Conservation (phyloP, 2,797 vertebrate species). For the Tapirus indicus region DNA sequence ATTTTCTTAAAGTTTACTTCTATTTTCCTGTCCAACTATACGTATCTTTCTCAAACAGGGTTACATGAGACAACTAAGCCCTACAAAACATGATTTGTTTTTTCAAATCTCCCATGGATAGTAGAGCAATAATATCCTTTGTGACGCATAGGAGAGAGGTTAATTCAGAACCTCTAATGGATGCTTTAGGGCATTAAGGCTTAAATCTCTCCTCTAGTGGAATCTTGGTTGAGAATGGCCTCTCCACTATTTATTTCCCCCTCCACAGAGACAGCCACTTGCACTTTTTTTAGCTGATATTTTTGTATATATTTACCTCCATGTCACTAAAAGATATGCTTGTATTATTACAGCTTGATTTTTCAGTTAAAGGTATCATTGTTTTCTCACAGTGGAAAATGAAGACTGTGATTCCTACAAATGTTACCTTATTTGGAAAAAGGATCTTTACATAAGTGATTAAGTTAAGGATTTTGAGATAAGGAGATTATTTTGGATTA, state of each 20-base stretch:
- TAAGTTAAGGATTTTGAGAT: neutral
- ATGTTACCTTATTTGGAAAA: conserved; percentile 9
- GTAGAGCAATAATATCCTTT: neutral
- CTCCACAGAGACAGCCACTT: neutral
- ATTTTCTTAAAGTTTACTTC: neutral
- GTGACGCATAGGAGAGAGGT: neutral
- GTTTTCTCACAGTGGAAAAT: neutral
- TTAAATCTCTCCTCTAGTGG: neutral
- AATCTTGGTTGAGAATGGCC: neutral
- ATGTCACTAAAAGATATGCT: neutral
- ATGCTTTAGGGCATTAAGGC: neutral
- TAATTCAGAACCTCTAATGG: neutral
- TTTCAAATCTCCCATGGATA: neutral
- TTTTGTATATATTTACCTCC: neutral
- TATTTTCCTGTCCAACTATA: neutral
- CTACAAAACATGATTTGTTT: neutral
- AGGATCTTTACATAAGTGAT: neutral
- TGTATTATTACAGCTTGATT: neutral
- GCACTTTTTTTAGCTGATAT: neutral
- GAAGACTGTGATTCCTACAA: neutral
- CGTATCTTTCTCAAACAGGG: neutral
- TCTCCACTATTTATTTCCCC: neutral
- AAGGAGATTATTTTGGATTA: neutral
- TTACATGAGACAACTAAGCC: neutral
- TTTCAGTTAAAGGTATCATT: neutral